Base-by-base conservation (phyloP, 2,113 vertebrate genomes). In the Toxotes chatareus region DNA sequence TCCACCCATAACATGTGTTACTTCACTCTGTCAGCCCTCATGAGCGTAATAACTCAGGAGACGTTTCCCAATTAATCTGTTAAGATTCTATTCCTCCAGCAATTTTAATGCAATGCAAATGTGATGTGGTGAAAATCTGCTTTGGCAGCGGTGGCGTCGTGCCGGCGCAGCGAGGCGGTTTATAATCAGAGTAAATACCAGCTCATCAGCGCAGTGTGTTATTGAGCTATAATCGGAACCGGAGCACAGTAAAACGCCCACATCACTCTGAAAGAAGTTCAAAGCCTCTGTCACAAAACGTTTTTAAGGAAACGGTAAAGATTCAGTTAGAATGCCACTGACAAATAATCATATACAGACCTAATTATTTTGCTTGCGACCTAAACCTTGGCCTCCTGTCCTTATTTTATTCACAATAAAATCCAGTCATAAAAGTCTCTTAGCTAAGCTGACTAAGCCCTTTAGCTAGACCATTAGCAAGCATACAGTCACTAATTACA, bases 11-110 rank as follows among this genome's bases (percentile, higher is more conserved):
- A 60, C 59, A 68, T 44, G 14, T 60, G 76, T 59, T 34, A 0
- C 84, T 74, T 86, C 80, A 0, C 84, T 88, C 78, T 86, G 73
- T 82, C 79, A 44, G 61, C 47, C 61, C 51, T 65, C 49, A 55
- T 31, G 72, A 80, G 49, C 72, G 62, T 40, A n/a, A 40, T 61
- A 31, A 71, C 51, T 61, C 16, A 60, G 11, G 5, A 56, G 62
- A 44, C 5, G 0, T 19, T 61, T 69, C 34, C 31, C 62, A 55
- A 77, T 76, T 34, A 27, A 79, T 78, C 62, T 17, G 17, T 32
- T 53, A 32, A 49, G 69, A 27, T 27, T 80, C 59, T 73, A 69
- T 67, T 49, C 31, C 44, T 34, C 27, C 16, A 13, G 23, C 36
- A 17, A 16, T 53, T 78, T 70, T 55, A 60, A 47, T 61, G 36